phyloP scores from a whole-genome alignment of 2,113 vertebrate species.

The Protobothrops mucrosquamatus region DNA sequence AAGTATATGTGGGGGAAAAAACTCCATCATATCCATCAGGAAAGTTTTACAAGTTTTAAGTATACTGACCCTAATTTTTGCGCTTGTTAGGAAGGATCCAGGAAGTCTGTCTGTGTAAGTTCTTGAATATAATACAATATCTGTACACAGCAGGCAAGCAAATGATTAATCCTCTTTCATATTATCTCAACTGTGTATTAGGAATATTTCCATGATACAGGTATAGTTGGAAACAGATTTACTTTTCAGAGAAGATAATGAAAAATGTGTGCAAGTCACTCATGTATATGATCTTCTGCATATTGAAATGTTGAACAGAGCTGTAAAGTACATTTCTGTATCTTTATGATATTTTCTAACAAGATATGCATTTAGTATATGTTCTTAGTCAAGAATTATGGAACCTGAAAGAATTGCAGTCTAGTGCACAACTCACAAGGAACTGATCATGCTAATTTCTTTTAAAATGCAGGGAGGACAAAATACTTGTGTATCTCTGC shows the following conservation, averaged over 20 bases:
- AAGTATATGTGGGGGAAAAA: too few relatives aligned
- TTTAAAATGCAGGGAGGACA: too few relatives aligned
- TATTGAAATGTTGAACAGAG: not conserved
- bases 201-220: not conserved
- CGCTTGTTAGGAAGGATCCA: not conserved
- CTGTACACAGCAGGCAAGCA: not conserved
- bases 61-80: too few relatives aligned
- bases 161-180: not conserved
- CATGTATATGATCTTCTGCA: not conserved
- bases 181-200: not conserved
- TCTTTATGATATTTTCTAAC: not conserved
- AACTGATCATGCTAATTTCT: too few relatives aligned
- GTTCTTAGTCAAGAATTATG: too few relatives aligned
- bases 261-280: not conserved
- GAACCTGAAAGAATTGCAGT: too few relatives aligned
- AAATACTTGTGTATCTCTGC: too few relatives aligned
- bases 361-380: too few relatives aligned
- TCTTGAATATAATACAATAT: not conserved
- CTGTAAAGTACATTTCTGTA: not conserved
- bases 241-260: not conserved
- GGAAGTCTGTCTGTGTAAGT: not conserved
- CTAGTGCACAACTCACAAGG: too few relatives aligned
- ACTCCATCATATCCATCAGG: too few relatives aligned
- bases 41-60: too few relatives aligned
- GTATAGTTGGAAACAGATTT: not conserved